These are phyloP conservation scores for Leucophenga montana DNA, from an alignment of 2,888 invertebrate genomes.

Conservation along the genomic window DNA sequence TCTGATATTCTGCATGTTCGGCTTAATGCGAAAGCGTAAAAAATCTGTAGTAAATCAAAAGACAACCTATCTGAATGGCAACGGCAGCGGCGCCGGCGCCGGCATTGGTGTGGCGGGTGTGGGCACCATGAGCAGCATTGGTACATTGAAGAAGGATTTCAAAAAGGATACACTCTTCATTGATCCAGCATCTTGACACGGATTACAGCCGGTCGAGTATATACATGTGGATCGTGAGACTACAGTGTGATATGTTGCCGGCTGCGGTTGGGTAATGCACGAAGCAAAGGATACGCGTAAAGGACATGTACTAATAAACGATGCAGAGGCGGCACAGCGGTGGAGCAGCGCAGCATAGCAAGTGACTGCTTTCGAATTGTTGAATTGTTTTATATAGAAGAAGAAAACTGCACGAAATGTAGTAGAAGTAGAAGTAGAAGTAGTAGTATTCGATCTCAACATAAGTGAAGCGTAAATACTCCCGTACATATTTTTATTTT, in stretches of 20 bases:
- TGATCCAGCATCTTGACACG: conserved; percentile 86
- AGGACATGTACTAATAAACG: neutral
- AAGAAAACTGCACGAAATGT: neutral
- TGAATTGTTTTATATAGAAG: neutral
- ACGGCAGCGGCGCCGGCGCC: neutral
- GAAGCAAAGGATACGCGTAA: conserved; percentile 20
- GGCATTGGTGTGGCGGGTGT: conserved; percentile 25
- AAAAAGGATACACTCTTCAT: conserved; percentile 73
- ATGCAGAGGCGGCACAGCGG: conserved; percentile 6
- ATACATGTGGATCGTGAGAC: conserved; percentile 95
- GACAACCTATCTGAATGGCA: conserved; percentile 68
- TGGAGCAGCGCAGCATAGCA: conserved; percentile 31
- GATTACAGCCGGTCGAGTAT: conserved; percentile 91
- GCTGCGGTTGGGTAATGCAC: conserved; percentile 49
- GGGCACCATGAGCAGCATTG: conserved; percentile 55
- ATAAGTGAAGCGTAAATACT: neutral
- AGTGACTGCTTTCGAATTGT: too few relatives aligned
- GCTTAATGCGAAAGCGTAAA: conserved; percentile 76
- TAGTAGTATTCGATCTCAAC: neutral
- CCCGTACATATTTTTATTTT: neutral
- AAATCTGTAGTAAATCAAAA: conserved; percentile 74
- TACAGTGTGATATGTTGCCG: conserved; percentile 82
- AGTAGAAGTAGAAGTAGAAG: neutral
- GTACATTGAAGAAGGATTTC: conserved; percentile 78
- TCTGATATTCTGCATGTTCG: conserved; percentile 76